Evolutionary conservation across 2,113 vertebrate genomes (phyloP), one percentile per base, ranked within the genome.

Genomic region (Calonectris borealis): DNA sequence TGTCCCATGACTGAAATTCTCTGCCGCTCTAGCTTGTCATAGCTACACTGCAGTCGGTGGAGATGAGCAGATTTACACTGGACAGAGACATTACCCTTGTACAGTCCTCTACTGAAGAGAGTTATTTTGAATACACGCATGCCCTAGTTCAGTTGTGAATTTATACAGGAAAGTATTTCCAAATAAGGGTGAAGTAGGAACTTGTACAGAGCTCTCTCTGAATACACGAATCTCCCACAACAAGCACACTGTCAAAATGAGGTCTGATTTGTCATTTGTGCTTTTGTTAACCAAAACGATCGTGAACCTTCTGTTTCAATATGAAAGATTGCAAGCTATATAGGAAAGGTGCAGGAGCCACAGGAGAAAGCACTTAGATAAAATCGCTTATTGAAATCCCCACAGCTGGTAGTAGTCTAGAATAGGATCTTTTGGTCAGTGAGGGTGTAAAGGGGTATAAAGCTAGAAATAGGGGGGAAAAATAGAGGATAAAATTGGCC

Each of bases 371-470:
- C 64, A 75, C 40, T 88, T 55, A 61, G 26, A 68, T 46, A 93
- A 93, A 97, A 96, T 61, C 92, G 36, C 18, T 64, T 86, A 55
- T 92, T 95, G 83, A 94, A 97, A 92, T 71, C 48, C 1, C 10
- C 58, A 51, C 38, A 89, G 83, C 26, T 83, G 49, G 48, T 64
- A 49, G 15, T 32, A 75, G 55, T 51, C 68, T 57, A 68, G 31
- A 93, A 84, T n/a, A 79, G 40, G 46, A 93, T 72, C 31, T 76
- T 86, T 76, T 65, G 73, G 52, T 72, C 77, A 76, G 52, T 61
- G 48, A 84, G 7, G 5, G 4, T 85, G 16, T 7, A 90, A 86
- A 89, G 18, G 22, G 3, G 4, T 66, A 73, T 49, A 54, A 83
- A 25, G 9, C 18, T 68, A 86, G 84, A 88, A 78, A 42, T 7